Conservation (phyloP, 1,140 invertebrate species). For the Zaprionus nigranus region DNA sequence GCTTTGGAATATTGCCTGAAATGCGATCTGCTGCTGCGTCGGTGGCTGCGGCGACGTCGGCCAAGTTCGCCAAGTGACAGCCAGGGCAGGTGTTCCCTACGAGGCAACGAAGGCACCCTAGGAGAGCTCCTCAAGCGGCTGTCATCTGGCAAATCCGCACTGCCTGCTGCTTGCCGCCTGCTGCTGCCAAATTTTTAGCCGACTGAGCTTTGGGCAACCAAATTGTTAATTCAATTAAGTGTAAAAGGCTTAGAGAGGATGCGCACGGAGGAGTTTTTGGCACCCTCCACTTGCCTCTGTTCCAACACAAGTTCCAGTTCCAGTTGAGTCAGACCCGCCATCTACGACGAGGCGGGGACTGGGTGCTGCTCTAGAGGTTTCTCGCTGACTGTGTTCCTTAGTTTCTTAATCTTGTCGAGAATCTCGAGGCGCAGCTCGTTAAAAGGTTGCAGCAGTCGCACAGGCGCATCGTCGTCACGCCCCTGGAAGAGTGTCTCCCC, state of each 20-base stretch:
- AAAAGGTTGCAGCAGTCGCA: constrained; percentile 43
- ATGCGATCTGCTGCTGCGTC: constrained; percentile 5
- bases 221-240: constrained; percentile 71
- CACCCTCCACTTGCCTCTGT: neutral
- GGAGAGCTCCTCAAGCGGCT: neutral
- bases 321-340: neutral
- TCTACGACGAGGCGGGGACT: constrained; percentile 13
- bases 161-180: neutral
- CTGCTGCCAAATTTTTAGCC: neutral
- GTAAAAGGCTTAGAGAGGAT: constrained; percentile 49
- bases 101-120: neutral
- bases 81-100: constrained; percentile 44
- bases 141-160: constrained; percentile 2
- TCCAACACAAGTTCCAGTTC: neutral
- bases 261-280: too few relatives aligned
- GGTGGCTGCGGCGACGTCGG: neutral
- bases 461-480: constrained; percentile 46
- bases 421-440: constrained; percentile 47
- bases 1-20: constrained; percentile 36
- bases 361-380: constrained; percentile 26
- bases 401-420: constrained; percentile 49
- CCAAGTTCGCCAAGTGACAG: constrained; percentile 1
- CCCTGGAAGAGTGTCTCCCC: constrained; percentile 69
- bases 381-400: constrained; percentile 37
- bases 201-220: constrained; percentile 18